Conservation (phyloP, 2,113 vertebrate species). For the Urocitellus parryii region DNA sequence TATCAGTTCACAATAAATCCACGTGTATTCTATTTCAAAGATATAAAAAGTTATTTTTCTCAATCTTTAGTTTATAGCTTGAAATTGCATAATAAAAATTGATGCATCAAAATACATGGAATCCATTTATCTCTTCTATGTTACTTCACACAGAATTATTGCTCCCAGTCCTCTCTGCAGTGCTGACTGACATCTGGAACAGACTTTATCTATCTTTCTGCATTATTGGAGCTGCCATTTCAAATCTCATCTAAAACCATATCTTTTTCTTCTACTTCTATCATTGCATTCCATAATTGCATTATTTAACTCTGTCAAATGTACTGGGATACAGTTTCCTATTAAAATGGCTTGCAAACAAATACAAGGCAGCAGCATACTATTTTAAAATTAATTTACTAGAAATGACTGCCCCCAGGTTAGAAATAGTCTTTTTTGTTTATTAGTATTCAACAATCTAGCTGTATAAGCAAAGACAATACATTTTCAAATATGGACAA, state of each 20-base stretch:
- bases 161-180: not conserved
- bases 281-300: constrained; percentile 50
- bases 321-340: not conserved
- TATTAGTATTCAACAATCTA: not conserved
- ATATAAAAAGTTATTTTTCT: not conserved
- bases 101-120: not conserved
- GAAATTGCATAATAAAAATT: constrained; percentile 52
- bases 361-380: not conserved
- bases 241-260: constrained; percentile 67
- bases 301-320: constrained; percentile 67
- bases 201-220: constrained; percentile 37
- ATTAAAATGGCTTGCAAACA: constrained; percentile 12
- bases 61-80: not conserved
- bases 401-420: constrained; percentile 25
- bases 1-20: not conserved
- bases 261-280: constrained; percentile 14
- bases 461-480: not conserved
- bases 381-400: constrained; percentile 69
- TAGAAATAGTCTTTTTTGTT: constrained; percentile 37
- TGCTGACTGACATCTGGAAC: not conserved
- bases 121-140: not conserved
- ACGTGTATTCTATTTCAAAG: constrained; percentile 15
- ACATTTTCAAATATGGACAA: not conserved
- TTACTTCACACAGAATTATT: not conserved
- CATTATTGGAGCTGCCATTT: constrained; percentile 51